phyloP scores from a whole-genome alignment of 2,888 invertebrate genomes.

The Belgica antarctica region DNA sequence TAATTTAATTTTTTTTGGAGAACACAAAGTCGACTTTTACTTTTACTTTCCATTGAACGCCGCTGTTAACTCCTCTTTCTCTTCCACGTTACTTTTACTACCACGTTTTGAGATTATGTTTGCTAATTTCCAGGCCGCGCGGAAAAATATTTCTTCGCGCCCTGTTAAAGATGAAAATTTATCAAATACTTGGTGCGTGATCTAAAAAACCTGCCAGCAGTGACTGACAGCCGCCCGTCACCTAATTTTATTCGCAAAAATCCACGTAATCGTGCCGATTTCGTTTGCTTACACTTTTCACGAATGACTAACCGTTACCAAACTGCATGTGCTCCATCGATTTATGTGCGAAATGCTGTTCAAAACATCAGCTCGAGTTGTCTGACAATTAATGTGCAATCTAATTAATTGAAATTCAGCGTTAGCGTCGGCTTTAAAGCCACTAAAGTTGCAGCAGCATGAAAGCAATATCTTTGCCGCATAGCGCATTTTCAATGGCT shows the following conservation, averaged over 20 bases:
- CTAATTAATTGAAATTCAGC: constrained; percentile 16
- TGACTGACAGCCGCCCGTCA: not conserved
- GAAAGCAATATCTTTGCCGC: not conserved
- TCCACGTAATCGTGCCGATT: constrained; percentile 41
- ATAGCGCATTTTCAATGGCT: not conserved
- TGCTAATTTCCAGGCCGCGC: not conserved
- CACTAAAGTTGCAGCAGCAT: constrained; percentile 1
- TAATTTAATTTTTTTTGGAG: not conserved
- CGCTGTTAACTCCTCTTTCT: not conserved
- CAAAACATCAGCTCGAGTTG: not conserved
- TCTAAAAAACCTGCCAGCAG: not conserved
- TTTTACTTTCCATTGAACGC: constrained; percentile 31
- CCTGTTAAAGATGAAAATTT: not conserved
- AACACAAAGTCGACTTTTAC: constrained; percentile 23
- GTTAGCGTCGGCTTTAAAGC: not conserved
- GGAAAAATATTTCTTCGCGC: not conserved
- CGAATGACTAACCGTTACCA: constrained; percentile 32
- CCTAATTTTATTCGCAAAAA: not conserved
- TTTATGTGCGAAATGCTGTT: constrained; percentile 12
- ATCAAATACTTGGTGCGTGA: constrained; percentile 5
- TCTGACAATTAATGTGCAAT: not conserved
- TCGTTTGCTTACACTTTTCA: not conserved
- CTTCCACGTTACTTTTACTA: not conserved
- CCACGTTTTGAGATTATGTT: constrained; percentile 2
- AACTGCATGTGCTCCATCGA: not conserved